phyloP scores from a whole-genome alignment of 2,113 vertebrate genomes.

The Thamnophis sirtalis region DNA sequence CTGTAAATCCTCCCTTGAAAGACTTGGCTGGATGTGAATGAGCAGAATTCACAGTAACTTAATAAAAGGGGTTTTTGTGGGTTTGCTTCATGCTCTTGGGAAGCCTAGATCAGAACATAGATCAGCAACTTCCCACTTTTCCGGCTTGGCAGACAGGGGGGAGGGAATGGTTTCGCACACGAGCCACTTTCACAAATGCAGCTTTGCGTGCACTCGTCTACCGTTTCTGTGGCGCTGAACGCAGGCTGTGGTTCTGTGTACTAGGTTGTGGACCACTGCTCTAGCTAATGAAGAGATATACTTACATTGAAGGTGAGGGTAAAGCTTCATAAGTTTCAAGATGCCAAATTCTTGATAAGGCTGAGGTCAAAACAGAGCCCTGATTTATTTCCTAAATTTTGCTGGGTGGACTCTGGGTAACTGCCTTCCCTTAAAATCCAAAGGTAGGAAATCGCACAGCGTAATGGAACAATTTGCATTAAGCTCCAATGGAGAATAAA shows the following conservation, averaged over 20 bases:
- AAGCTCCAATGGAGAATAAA: constrained; percentile 28
- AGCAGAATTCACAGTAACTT: too few relatives aligned
- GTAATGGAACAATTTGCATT: constrained; percentile 41
- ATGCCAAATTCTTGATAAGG: constrained; percentile 39
- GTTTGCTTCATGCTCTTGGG: too few relatives aligned
- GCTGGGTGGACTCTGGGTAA: constrained; percentile 17
- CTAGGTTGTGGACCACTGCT: accelerated
- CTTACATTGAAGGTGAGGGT: neutral
- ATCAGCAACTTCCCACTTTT: neutral
- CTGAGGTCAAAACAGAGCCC: constrained; percentile 32
- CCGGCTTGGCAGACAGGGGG: neutral
- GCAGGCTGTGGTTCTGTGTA: too few relatives aligned
- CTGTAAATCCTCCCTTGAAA: too few relatives aligned
- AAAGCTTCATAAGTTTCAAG: constrained; percentile 27
- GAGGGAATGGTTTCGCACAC: neutral
- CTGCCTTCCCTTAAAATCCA: constrained; percentile 10
- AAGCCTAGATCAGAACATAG: neutral
- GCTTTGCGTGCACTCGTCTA: accelerated
- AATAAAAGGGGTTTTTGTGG: too few relatives aligned
- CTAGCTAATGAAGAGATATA: neutral
- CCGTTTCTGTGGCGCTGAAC: too few relatives aligned
- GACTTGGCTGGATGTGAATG: too few relatives aligned
- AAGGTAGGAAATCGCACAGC: constrained; percentile 8
- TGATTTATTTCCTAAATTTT: constrained; percentile 42
- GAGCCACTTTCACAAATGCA: neutral